Base-by-base conservation (phyloP, 2,113 vertebrate species). In the Pseudopodoces humilis region DNA sequence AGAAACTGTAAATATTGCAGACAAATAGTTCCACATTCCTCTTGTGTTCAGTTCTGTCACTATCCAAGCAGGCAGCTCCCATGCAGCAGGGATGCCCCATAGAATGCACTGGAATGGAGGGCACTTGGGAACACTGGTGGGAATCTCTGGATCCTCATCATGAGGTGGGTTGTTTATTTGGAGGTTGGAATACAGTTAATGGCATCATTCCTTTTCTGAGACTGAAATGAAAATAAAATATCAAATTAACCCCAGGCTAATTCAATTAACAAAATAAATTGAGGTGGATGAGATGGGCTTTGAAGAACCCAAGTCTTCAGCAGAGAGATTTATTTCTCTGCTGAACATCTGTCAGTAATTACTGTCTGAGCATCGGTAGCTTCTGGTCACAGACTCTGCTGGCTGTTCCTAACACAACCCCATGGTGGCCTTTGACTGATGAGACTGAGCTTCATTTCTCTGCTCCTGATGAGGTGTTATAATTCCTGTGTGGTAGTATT, bases 221-320 rank as follows among this genome's bases (percentile, higher is more conserved):
- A 49, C 65, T 63, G 46, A 92, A 74, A 86, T 55, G 52, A 64
- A 84, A 86, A 55, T 17, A 53, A 37, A 83, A 25, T n/a, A 20
- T 50, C 2, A 65, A 72, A 68, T 60, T 84, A 96, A 84, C 72
- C 14, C 33, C 70, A 47, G 43, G 23, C 23, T 53, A 76, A 83
- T 86, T 81, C 65, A 87, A 49, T 93, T 88, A 90, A 67, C 39
- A 83, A 64, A 88, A 72, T 71, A 87, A 82, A 79, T 17, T 31
- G 68, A 81, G 72, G 74, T 76, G 44, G 53, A 79, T 58, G 52
- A 78, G 62, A 44, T 81, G 69, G 68, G 52, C n/a, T 79, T 44
- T 76, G 58, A 78, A 76, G 75, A 81, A 49, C 27, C n/a, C 30
- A 13, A 52, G 15, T 46, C 28, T 33, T 84, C 33, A 63, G 60